phyloP scores from a whole-genome alignment of 2,888 invertebrate species.

The Brenthis hecate region DNA sequence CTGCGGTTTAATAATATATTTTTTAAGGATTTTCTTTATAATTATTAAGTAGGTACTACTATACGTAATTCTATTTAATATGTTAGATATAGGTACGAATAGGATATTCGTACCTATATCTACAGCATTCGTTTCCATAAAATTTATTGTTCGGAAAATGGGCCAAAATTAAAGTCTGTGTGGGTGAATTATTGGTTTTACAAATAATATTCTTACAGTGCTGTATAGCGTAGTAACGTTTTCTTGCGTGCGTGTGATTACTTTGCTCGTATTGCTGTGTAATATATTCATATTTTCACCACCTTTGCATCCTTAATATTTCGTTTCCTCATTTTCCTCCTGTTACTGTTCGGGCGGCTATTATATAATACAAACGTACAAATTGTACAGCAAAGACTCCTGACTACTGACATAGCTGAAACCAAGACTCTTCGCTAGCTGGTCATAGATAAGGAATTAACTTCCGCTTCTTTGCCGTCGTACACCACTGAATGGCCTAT shows the following conservation, averaged over 20 bases:
- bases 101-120: constrained; percentile 1
- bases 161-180: constrained; percentile 71
- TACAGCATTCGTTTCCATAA: constrained; percentile 33
- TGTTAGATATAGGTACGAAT: not conserved
- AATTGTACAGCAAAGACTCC: constrained; percentile 3
- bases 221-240: constrained; percentile 60
- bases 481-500: constrained; percentile 44
- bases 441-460: constrained; percentile 45
- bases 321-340: constrained; percentile 55
- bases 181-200: constrained; percentile 76
- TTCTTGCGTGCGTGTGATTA: constrained; percentile 80
- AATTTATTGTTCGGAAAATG: constrained; percentile 58
- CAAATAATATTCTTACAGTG: constrained; percentile 64
- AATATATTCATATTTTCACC: constrained; percentile 81
- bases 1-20: no score
- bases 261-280: constrained; percentile 64
- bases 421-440: not conserved
- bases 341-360: constrained; percentile 13
- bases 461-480: constrained; percentile 47
- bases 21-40: no score
- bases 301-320: constrained; percentile 75
- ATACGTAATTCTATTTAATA: not conserved
- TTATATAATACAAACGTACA: constrained; percentile 12
- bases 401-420: not conserved
- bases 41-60: no score